A percentile compares a stretch with the other conserved stretches of the same genome.
These are phyloP conservation scores for Nephrotoma appendiculata DNA, from an alignment of 2,888 invertebrate genomes.

Conservation along the genomic window DNA sequence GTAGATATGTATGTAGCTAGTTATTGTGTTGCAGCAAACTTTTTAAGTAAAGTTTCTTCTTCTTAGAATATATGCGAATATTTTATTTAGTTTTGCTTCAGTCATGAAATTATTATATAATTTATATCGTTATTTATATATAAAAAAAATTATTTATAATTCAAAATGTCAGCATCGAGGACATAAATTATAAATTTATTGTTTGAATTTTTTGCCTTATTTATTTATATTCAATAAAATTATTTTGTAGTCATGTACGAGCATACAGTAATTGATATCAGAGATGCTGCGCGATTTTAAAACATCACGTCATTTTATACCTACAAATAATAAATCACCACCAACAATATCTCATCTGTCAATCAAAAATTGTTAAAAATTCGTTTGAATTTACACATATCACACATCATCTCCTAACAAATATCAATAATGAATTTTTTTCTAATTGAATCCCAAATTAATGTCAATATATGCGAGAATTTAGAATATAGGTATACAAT, in stretches of 20 bases:
- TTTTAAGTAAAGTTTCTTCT: background rate
- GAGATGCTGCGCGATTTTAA: background rate
- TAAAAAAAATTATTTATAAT: background rate
- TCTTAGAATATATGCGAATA: background rate
- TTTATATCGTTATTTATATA: background rate
- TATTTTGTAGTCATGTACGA: background rate
- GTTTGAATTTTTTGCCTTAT: background rate
- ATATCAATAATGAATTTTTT: background rate
- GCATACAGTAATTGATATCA: background rate
- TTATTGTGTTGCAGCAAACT: background rate
- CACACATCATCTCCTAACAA: background rate
- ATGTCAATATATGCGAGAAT: background rate
- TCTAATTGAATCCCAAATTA: background rate
- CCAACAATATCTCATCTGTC: background rate
- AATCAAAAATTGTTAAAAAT: background rate
- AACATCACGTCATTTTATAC: background rate
- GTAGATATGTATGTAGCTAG: background rate
- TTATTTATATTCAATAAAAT: background rate
- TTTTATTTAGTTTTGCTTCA: background rate
- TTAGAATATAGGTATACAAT: background rate
- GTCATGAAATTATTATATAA: background rate
- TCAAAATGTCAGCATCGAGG: slow-evolving; percentile 3
- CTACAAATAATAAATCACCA: background rate
- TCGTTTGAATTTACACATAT: background rate
- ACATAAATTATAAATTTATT: slow-evolving; percentile 1